These are phyloP conservation scores for Teinopalpus imperialis DNA, from an alignment of 2,888 invertebrate genomes.

Conservation along the genomic window DNA sequence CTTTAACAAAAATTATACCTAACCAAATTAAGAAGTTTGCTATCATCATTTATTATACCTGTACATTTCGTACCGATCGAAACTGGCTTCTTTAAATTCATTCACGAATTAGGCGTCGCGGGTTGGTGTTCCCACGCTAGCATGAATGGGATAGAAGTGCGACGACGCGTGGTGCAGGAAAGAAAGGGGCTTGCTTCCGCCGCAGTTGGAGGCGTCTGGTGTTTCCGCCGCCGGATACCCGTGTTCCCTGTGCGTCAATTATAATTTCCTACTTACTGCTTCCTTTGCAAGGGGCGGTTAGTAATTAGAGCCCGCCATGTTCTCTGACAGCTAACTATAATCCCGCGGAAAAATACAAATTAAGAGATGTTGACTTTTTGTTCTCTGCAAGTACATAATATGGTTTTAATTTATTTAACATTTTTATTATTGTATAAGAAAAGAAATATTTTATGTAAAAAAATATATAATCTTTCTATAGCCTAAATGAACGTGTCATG, in stretches of 20 bases:
- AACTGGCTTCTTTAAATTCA: conserved; percentile 60
- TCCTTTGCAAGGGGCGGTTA: conserved; percentile 49
- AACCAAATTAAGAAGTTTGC: conserved; percentile 46
- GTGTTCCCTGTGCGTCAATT: conserved; percentile 71
- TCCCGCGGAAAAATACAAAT: conserved; percentile 2
- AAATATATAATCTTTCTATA: too few species aligned
- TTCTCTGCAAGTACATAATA: too few species aligned
- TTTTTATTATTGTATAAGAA: too few species aligned
- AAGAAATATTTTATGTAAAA: too few species aligned
- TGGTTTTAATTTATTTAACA: too few species aligned
- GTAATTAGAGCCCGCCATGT: conserved; percentile 28
- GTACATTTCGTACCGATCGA: conserved; percentile 45
- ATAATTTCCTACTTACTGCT: conserved; percentile 74
- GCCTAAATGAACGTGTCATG: too few species aligned
- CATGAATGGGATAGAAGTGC: conserved; percentile 54
- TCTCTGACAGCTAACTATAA: conserved; percentile 2
- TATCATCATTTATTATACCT: conserved; percentile 49
- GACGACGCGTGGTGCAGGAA: conserved; percentile 46
- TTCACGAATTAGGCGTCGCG: conserved; percentile 66
- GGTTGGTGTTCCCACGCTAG: conserved; percentile 70
- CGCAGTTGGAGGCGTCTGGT: conserved; percentile 58
- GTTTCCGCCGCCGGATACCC: conserved; percentile 68
- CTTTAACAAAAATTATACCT: conserved; percentile 44
- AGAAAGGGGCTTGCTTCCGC: conserved; percentile 78
- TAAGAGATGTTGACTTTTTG: neutral